phyloP scores from a whole-genome alignment of 2,888 invertebrate species.

The Meandrusa payeni region DNA sequence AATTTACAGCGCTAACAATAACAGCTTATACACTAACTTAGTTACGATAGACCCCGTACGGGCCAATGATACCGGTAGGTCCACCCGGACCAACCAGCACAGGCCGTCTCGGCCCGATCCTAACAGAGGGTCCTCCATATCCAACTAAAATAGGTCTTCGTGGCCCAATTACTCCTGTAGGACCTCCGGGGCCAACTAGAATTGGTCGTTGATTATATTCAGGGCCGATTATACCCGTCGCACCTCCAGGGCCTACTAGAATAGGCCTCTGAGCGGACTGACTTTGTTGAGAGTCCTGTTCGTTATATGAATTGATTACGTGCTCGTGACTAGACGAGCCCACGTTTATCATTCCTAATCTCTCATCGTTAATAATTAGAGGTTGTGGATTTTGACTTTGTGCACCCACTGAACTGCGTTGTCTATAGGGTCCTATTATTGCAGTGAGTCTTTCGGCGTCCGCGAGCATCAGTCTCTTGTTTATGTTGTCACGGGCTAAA shows the following conservation, averaged over 20 bases:
- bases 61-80: slow-evolving; percentile 54
- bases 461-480: slow-evolving; percentile 46
- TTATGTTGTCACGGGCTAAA: slow-evolving; percentile 24
- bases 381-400: slow-evolving; percentile 28
- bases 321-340: too few species aligned
- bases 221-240: slow-evolving; percentile 64
- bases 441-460: slow-evolving; percentile 54
- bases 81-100: slow-evolving; percentile 66
- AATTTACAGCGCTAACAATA: too few species aligned
- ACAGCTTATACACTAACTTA: too few species aligned
- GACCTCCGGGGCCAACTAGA: slow-evolving; percentile 65
- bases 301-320: slow-evolving; percentile 36
- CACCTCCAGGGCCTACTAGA: slow-evolving; percentile 70
- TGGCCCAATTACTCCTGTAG: slow-evolving; percentile 40
- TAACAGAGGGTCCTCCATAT: slow-evolving; percentile 67
- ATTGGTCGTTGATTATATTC: slow-evolving; percentile 32
- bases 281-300: slow-evolving; percentile 27
- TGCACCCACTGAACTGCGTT: too few species aligned
- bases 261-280: slow-evolving; percentile 41
- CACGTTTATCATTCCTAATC: too few species aligned
- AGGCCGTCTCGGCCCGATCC: slow-evolving; percentile 27
- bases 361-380: slow-evolving; percentile 37
- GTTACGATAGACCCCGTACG: slow-evolving; percentile 56
- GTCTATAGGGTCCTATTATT: slow-evolving; percentile 32
- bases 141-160: slow-evolving; percentile 67